Base-by-base conservation (phyloP, 2,113 vertebrate species). In the Australoheros scitulus region DNA sequence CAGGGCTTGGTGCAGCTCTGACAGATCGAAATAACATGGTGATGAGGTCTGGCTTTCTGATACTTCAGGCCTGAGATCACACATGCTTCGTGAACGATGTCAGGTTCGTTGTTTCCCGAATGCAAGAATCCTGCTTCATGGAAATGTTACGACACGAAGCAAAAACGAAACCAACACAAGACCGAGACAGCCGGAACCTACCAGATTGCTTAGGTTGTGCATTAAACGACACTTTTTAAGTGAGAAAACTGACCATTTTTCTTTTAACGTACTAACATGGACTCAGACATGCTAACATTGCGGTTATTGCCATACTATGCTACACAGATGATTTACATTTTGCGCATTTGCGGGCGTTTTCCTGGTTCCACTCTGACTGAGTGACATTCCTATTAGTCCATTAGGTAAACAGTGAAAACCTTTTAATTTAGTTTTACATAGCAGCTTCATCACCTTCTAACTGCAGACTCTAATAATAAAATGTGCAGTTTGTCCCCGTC, bases 81-180 rank as follows among this genome's bases (percentile, higher is more conserved):
- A 79, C 64, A 75, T 34, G 36, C 38, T 41, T 55, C 7, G 68
- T 50, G 11, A 20, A 15, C 50, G 29, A 75, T 84, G 72, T 43
- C 32, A 41, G 61, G 38, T 79, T 84, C 8, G 34, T 79, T 80
- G 36, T 63, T 38, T 6, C 20, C 11, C 60, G 9, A 32, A 56
- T 60, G n/a, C 5, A 52, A 29, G 61, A 43, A 34, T 79, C 17
- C 6, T 59, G 11, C 29, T 61, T 72, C n/a, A 10, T 70, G 61
- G 22, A 81, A 4, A 8, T 11, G 61, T 22, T 11, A 18, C 36
- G n/a, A 11, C 18, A 32, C 8, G 32, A 3, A 65, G 63, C 68
- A 76, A 76, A 86, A 87, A 83, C 77, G 83, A 90, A 90, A 93
- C 83, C 34, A 57, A 61, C 38, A 32, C 24, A n/a, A 60, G 10